Conservation (phyloP, 2,113 vertebrate species). For the Ictidomys tridecemlineatus region DNA sequence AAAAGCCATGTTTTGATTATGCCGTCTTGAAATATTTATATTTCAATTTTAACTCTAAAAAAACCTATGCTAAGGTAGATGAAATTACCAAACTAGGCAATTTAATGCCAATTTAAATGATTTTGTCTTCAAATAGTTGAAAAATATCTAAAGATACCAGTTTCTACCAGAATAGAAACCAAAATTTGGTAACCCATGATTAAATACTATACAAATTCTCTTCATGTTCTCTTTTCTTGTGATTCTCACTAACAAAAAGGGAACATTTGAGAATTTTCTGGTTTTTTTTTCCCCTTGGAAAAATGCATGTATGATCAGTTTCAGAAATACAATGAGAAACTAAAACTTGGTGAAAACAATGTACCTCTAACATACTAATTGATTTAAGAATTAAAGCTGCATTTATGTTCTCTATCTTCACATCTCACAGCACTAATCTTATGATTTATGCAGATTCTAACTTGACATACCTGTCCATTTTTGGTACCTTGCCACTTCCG, state of each 20-base stretch:
- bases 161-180: neutral
- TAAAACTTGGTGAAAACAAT: neutral
- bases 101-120: neutral
- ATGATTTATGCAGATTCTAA: neutral
- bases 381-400: neutral
- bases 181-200: neutral
- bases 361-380: neutral
- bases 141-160: neutral
- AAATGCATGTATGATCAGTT: neutral
- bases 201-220: neutral
- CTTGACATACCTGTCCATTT: neutral
- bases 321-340: neutral
- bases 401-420: neutral
- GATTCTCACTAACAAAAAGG: neutral
- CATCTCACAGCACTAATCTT: neutral
- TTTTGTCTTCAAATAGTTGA: conserved; percentile 8
- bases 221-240: neutral
- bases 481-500: neutral
- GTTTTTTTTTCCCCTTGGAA: neutral
- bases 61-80: neutral
- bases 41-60: neutral
- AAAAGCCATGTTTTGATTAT: neutral
- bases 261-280: neutral
- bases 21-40: neutral
- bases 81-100: neutral